phyloP scores from a whole-genome alignment of 2,888 invertebrate species.

The Melanotus villosus region DNA sequence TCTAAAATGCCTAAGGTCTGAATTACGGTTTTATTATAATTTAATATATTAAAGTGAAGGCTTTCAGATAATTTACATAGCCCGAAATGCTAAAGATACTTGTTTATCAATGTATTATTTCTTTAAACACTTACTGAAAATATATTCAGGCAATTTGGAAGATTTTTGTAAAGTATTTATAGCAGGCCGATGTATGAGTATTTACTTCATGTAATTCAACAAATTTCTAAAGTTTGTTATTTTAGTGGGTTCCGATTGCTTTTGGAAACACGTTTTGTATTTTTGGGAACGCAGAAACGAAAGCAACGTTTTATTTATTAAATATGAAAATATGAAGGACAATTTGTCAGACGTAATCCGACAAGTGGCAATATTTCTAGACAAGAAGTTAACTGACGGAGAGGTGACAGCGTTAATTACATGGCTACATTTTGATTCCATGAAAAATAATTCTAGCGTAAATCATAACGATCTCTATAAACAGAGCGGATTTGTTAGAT shows the following conservation, averaged over 20 bases:
- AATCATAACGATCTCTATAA: constrained; percentile 55
- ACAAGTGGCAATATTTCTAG: constrained; percentile 66
- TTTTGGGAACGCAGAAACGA: constrained; percentile 80
- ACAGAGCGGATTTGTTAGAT: neutral
- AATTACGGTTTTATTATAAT: too few species aligned
- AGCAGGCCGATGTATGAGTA: constrained; percentile 70
- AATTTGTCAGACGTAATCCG: constrained; percentile 70
- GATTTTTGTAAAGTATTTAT: constrained; percentile 84
- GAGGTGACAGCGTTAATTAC: constrained; percentile 63
- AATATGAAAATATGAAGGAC: constrained; percentile 86
- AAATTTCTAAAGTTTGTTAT: too few species aligned
- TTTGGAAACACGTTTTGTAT: constrained; percentile 60
- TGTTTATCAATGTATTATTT: constrained; percentile 87
- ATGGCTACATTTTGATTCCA: constrained; percentile 70
- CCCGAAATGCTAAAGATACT: constrained; percentile 92
- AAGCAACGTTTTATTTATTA: constrained; percentile 82
- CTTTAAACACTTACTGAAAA: constrained; percentile 78
- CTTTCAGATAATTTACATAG: constrained; percentile 85
- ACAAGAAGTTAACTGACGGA: constrained; percentile 60
- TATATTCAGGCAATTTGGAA: constrained; percentile 75
- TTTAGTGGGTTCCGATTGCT: too few species aligned
- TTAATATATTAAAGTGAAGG: too few species aligned
- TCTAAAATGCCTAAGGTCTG: neutral
- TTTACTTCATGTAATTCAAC: too few species aligned
- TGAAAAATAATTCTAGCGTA: constrained; percentile 67